phyloP scores from a whole-genome alignment of 2,888 invertebrate species.

The Bellardia bayeri region DNA sequence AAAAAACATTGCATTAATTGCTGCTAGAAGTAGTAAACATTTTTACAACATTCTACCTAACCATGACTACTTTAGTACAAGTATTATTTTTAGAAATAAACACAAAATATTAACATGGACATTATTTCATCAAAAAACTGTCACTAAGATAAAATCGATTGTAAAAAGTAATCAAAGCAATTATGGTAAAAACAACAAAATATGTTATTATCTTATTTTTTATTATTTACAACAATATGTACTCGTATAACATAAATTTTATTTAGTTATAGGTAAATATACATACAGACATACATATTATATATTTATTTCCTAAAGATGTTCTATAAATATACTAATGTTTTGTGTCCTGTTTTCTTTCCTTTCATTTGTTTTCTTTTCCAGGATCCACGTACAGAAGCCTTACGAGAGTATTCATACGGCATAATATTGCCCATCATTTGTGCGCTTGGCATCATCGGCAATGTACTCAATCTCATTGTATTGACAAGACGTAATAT shows the following conservation, averaged over 20 bases:
- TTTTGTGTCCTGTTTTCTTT: conserved; percentile 37
- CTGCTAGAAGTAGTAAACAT: not conserved
- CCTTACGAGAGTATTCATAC: conserved; percentile 87
- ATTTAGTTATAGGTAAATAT: too few species aligned
- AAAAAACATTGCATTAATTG: not conserved
- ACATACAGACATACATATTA: not conserved
- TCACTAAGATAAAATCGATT: not conserved
- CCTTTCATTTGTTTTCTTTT: not conserved
- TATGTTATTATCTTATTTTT: not conserved
- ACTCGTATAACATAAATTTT: not conserved
- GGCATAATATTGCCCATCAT: conserved; percentile 89
- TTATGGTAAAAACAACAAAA: not conserved
- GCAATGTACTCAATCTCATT: conserved; percentile 91
- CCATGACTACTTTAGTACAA: not conserved
- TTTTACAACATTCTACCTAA: not conserved
- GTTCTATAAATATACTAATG: conserved; percentile 63
- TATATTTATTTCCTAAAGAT: conserved; percentile 31
- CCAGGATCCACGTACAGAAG: conserved; percentile 87
- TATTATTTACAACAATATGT: not conserved
- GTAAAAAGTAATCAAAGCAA: not conserved
- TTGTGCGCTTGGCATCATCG: conserved; percentile 90
- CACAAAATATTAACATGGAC: not conserved
- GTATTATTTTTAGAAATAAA: conserved; percentile 1
- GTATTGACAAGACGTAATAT: conserved; percentile 91
- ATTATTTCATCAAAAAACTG: not conserved